These are phyloP conservation scores for Apotomis turbidana DNA, from an alignment of 2,888 invertebrate genomes.

Conservation along the genomic window DNA sequence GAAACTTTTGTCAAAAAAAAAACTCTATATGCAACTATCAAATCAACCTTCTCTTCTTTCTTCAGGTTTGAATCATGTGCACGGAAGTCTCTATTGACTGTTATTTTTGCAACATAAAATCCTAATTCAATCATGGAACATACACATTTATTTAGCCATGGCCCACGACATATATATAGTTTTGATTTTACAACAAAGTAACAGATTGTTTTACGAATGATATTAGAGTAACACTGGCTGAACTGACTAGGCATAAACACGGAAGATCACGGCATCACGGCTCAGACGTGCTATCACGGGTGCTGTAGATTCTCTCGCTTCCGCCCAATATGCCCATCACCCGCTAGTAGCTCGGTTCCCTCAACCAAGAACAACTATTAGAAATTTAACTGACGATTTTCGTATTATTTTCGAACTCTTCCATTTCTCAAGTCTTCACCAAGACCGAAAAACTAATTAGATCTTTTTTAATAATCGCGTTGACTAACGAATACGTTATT, in stretches of 20 bases:
- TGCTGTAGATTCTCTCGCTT: conserved; percentile 72
- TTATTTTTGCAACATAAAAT: background rate
- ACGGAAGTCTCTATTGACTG: too few species aligned
- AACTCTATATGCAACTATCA: too few species aligned
- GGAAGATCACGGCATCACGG: conserved; percentile 16
- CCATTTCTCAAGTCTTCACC: too few species aligned
- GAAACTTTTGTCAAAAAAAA: background rate
- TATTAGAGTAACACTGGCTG: background rate
- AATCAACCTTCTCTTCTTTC: too few species aligned
- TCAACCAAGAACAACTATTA: background rate
- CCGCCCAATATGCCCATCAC: conserved; percentile 45
- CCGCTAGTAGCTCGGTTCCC: conserved; percentile 13
- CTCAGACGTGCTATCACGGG: conserved; percentile 45
- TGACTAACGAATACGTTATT: too few species aligned
- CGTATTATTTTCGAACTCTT: too few species aligned
- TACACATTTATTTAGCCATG: background rate
- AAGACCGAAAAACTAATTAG: too few species aligned
- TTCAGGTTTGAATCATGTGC: too few species aligned
- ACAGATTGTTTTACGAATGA: background rate
- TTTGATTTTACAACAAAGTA: conserved; percentile 7
- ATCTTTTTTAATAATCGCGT: too few species aligned
- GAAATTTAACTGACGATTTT: too few species aligned
- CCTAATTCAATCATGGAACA: background rate
- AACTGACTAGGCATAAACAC: background rate
- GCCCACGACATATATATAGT: background rate